Percentiles rank a stretch among this genome's conserved stretches.
Conservation (phyloP, 2,888 invertebrate species). For the Apodemia arnacis region DNA sequence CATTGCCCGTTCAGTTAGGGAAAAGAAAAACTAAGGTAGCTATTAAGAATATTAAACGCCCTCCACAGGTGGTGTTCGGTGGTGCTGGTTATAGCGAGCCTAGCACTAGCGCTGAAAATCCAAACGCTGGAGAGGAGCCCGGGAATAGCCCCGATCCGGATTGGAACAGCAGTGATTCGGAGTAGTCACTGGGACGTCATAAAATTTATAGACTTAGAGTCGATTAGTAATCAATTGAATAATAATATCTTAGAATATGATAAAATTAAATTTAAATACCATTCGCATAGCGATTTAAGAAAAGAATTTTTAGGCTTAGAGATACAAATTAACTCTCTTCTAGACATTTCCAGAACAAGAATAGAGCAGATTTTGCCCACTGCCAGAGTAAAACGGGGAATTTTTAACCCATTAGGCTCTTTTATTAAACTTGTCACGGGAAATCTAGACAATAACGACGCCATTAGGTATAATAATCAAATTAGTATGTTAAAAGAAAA, state of each 20-base stretch:
- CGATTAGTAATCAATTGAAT: constrained; percentile 35
- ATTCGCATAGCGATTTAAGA: constrained; percentile 1
- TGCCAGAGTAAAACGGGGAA: background rate
- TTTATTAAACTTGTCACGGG: constrained; percentile 29
- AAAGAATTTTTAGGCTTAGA: background rate
- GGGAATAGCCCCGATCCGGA: constrained; percentile 65
- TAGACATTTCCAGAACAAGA: background rate
- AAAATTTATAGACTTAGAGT: constrained; percentile 44
- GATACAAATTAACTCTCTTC: background rate
- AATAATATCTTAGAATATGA: constrained; percentile 27
- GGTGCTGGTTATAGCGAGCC: constrained; percentile 4
- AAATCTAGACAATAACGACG: constrained; percentile 25
- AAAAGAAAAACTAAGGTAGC: background rate
- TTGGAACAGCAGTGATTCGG: constrained; percentile 52
- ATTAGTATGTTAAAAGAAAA: background rate
- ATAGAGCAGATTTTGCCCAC: background rate
- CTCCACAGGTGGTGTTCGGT: background rate
- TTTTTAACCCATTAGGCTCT: constrained; percentile 34
- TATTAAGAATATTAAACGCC: background rate
- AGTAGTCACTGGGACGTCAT: constrained; percentile 42
- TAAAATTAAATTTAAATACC: background rate
- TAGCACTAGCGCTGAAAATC: constrained; percentile 62
- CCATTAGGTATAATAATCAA: background rate
- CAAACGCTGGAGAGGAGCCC: constrained; percentile 64
- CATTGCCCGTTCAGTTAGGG: too few relatives aligned